Base-by-base conservation (phyloP, 1,140 invertebrate genomes). In the Ceratina japonica region DNA sequence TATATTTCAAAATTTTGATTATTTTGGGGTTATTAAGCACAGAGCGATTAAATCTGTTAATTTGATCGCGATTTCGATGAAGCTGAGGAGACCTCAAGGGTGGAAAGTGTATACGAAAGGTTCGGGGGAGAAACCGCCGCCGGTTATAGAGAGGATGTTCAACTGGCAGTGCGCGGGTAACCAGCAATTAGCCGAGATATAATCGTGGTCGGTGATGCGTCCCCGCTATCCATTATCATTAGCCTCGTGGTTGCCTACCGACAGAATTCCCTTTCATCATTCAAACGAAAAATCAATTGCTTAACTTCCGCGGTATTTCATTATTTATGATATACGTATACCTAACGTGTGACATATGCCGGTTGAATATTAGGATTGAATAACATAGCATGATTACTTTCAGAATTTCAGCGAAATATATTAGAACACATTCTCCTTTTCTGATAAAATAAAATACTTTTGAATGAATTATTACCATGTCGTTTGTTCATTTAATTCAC, bases 131-230 rank as follows among this genome's bases (percentile, higher is more conserved):
- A 73, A 52, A 51, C 27, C 62, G 52, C 16, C 37, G 70, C 18
- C 3, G 52, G 37, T 83, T 75, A 54, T 18, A 51, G 52, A 44
- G 63, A 52, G 24, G 71, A 75, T 27, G 76, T 62, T 66, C 69
- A 64, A 37, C 58, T 44, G 78, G 22, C 31, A 54, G 65, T 80
- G 59, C 62, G 63, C 49, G 82, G 78, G 62, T 84, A 84, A 80
- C 59, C 82, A 20, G 78, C 82, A 84, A 84, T 84, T 84, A 84
- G 63, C 69, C 66, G 77, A 84, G 82, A 84, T 84, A 84, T 84
- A 69, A 84, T 84, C 83, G 69, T 20, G 81, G 83, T 76, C 59
- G 72, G 61, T 58, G 81, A 84, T 80, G 49, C 59, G 44, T 31
- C 20, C 44, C 15, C 27, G 20, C 81, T 83, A 83, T 83, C 71